Percentiles rank a stretch among this genome's conserved stretches.
phyloP scores from a whole-genome alignment of 1,140 invertebrate species.

The Nephila pilipes region DNA sequence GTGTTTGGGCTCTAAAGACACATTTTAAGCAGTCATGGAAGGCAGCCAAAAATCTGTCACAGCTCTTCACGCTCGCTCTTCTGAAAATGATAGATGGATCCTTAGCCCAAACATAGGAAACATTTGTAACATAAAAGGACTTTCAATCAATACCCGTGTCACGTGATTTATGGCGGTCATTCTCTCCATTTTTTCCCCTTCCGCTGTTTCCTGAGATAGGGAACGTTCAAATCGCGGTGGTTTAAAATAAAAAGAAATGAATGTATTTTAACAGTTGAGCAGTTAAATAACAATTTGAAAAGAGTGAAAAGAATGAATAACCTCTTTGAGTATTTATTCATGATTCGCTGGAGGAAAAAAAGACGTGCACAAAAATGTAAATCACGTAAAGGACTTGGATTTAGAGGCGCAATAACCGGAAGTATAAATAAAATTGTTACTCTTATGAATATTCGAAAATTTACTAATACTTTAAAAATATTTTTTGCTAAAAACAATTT shows the following conservation, averaged over 20 bases:
- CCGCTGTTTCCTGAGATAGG: not conserved
- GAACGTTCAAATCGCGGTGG: not conserved
- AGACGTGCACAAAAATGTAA: too few species aligned
- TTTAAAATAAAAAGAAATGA: not conserved
- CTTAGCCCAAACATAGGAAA: conserved; percentile 67
- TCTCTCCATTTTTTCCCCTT: not conserved
- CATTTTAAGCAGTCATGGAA: conserved; percentile 54
- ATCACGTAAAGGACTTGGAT: too few species aligned
- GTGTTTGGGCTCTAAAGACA: not conserved
- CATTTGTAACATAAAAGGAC: conserved; percentile 76
- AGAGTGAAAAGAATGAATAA: not conserved
- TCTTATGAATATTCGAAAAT: too few species aligned
- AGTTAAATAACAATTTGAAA: not conserved
- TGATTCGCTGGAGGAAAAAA: too few species aligned
- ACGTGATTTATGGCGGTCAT: conserved; percentile 71
- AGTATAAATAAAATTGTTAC: too few species aligned
- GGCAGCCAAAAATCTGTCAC: conserved; percentile 62
- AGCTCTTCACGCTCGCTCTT: conserved; percentile 25
- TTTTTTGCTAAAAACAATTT: too few species aligned
- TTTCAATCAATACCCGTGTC: conserved; percentile 72
- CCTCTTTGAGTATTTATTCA: too few species aligned
- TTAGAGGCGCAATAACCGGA: too few species aligned
- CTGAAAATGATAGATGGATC: conserved; percentile 51
- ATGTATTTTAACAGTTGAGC: not conserved
- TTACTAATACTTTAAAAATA: too few species aligned